These are phyloP conservation scores for Loripinus fragilis DNA, from an alignment of 2,888 invertebrate species.

Conservation along the genomic window DNA sequence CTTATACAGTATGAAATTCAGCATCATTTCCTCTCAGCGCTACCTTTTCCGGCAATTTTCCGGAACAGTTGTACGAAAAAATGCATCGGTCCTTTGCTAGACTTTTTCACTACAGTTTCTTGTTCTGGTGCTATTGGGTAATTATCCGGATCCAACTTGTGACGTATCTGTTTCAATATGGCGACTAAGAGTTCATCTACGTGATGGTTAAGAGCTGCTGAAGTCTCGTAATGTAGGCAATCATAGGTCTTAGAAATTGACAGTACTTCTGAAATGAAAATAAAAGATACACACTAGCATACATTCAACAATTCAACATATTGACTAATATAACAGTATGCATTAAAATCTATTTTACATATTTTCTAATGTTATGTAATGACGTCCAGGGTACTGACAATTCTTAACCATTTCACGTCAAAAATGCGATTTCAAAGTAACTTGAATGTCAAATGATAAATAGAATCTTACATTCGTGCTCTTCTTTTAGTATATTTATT, in stretches of 20 bases:
- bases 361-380: too few species aligned
- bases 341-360: too few species aligned
- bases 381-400: too few species aligned
- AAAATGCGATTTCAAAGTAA: too few species aligned
- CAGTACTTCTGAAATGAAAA: slow-evolving; percentile 62
- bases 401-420: too few species aligned
- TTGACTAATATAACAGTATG: too few species aligned
- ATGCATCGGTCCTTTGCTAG: slow-evolving; percentile 56
- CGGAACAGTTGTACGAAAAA: slow-evolving; percentile 64
- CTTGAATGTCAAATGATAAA: too few species aligned
- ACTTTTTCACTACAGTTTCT: slow-evolving; percentile 38
- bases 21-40: slow-evolving; percentile 40
- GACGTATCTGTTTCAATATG: slow-evolving; percentile 94
- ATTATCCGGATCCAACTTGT: slow-evolving; percentile 85
- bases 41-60: slow-evolving; percentile 49
- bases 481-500: too few species aligned
- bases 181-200: slow-evolving; percentile 97
- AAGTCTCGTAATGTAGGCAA: slow-evolving; percentile 97
- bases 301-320: too few species aligned
- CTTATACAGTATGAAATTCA: too few species aligned
- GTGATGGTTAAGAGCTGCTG: slow-evolving; percentile 98
- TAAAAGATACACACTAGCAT: too few species aligned
- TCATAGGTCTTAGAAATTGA: slow-evolving; percentile 85
- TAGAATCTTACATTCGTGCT: too few species aligned
- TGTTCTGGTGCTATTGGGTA: slow-evolving; percentile 41